phyloP scores from a whole-genome alignment of 64 coral and sea anemone genomes.

The Montipora efflorescens region DNA sequence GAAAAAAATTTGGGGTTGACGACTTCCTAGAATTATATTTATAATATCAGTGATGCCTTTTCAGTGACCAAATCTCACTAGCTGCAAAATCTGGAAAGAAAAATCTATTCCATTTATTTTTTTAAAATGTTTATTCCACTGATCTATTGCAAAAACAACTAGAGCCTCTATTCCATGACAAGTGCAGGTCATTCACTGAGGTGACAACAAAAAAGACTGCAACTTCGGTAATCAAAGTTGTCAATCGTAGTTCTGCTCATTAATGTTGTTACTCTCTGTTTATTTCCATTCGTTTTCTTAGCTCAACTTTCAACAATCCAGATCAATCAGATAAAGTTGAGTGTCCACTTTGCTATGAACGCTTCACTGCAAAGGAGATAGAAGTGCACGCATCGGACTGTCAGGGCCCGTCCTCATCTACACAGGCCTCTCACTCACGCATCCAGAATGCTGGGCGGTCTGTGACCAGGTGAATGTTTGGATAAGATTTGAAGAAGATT shows the following conservation, averaged over 20 bases:
- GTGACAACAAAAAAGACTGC: too few species aligned
- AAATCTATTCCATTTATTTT: too few species aligned
- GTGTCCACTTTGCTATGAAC: conserved; percentile 11
- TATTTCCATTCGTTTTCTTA: neutral
- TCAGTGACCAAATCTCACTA: too few species aligned
- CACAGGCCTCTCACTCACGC: neutral
- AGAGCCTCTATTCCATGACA: too few species aligned
- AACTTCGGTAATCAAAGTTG: too few species aligned
- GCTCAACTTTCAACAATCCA: neutral
- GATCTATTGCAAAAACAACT: too few species aligned
- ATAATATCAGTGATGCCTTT: too few species aligned
- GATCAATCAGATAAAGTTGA: neutral
- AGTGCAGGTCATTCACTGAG: too few species aligned
- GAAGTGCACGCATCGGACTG: conserved; percentile 32
- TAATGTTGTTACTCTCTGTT: neutral
- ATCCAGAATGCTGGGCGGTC: neutral
- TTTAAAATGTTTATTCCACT: too few species aligned
- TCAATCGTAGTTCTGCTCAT: neutral
- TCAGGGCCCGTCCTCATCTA: conserved; percentile 3
- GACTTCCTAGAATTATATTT: too few species aligned
- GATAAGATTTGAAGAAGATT: neutral
- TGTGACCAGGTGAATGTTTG: conserved; percentile 36
- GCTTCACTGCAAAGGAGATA: conserved; percentile 6
- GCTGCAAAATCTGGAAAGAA: too few species aligned
- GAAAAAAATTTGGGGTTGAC: too few species aligned